These are phyloP conservation scores for Caenorhabditis angaria DNA, from an alignment of 2,888 invertebrate species.

Conservation along the genomic window DNA sequence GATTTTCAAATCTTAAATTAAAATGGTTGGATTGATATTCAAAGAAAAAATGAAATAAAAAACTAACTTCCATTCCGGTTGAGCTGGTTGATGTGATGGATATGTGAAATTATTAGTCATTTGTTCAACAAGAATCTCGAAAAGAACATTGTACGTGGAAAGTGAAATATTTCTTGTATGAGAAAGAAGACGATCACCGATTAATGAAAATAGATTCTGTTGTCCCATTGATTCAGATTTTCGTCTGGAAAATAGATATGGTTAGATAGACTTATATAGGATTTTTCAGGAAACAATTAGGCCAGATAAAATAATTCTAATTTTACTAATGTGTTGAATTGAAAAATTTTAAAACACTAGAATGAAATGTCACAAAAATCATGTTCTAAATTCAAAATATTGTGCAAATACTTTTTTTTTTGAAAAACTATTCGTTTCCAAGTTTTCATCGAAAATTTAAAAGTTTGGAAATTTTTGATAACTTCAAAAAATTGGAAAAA, in stretches of 20 bases:
- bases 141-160: slow-evolving; percentile 96
- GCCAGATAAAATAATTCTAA: too few species aligned
- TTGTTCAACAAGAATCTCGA: slow-evolving; percentile 90
- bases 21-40: background rate
- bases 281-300: too few species aligned
- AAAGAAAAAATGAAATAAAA: too few species aligned
- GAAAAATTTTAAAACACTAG: too few species aligned
- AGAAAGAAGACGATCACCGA: slow-evolving; percentile 89
- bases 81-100: slow-evolving; percentile 83
- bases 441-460: too few species aligned
- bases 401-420: too few species aligned
- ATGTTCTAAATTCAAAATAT: too few species aligned
- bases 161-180: slow-evolving; percentile 89
- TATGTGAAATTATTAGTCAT: slow-evolving; percentile 93
- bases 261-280: background rate
- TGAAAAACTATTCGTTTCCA: too few species aligned
- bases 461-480: too few species aligned
- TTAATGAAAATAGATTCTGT: slow-evolving; percentile 93
- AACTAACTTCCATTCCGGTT: slow-evolving; percentile 76
- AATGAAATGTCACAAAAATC: too few species aligned
- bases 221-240: slow-evolving; percentile 99
- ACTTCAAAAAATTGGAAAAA: too few species aligned
- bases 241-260: slow-evolving; percentile 80
- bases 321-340: too few species aligned
- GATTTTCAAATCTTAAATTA: slow-evolving; percentile 71